Percentiles rank a stretch among this genome's conserved stretches.
Conservation (phyloP, 2,888 invertebrate genomes). For the Helleia helle region DNA sequence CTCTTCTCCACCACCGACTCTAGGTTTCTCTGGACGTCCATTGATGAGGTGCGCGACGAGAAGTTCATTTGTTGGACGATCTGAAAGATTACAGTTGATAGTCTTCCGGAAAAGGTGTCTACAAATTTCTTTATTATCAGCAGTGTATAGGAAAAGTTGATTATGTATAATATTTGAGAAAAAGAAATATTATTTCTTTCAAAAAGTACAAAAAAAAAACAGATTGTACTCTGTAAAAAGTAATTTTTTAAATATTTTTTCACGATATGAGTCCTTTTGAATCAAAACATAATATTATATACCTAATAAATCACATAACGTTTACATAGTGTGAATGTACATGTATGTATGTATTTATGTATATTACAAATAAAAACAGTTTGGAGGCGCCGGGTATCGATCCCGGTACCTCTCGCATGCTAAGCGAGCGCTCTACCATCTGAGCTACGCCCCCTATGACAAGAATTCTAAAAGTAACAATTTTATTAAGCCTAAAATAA, state of each 20-base stretch:
- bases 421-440: slow-evolving; percentile 74
- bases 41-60: slow-evolving; percentile 91
- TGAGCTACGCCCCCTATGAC: slow-evolving; percentile 64
- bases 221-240: too few species aligned
- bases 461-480: slow-evolving; percentile 3
- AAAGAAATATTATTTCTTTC: too few species aligned
- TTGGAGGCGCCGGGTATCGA: slow-evolving; percentile 73
- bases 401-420: slow-evolving; percentile 74
- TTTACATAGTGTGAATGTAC: neutral
- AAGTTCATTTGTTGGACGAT: slow-evolving; percentile 90
- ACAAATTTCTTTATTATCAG: too few species aligned
- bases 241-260: too few species aligned
- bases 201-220: too few species aligned
- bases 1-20: slow-evolving; percentile 92
- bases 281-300: too few species aligned
- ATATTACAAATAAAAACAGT: neutral
- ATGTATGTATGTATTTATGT: too few species aligned
- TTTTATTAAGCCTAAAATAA: neutral
- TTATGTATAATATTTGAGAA: too few species aligned
- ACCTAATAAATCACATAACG: too few species aligned
- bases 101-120: too few species aligned
- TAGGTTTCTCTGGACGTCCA: slow-evolving; percentile 90
- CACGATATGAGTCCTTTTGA: too few species aligned
- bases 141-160: too few species aligned
- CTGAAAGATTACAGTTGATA: slow-evolving; percentile 56